phyloP scores from a whole-genome alignment of 2,113 vertebrate genomes.

The Onychorhynchus coronatus region DNA sequence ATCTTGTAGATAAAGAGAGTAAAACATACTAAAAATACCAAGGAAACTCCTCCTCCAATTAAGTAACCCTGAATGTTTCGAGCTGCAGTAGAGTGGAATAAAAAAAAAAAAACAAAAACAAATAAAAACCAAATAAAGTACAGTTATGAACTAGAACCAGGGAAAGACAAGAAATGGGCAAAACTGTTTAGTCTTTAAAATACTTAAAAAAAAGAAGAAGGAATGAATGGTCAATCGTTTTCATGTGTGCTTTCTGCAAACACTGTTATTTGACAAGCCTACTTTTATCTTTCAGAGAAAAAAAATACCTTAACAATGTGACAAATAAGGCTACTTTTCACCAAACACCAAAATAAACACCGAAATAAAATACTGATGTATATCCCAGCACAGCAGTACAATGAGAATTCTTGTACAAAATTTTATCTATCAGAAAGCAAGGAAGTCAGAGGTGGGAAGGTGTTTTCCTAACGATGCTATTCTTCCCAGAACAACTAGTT shows the following conservation, averaged over 20 bases:
- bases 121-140: not conserved
- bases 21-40: constrained; percentile 66
- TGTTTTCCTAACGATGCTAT: not conserved
- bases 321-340: not conserved
- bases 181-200: not conserved
- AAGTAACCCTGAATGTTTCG: constrained; percentile 67
- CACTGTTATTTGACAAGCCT: not conserved
- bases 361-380: not conserved
- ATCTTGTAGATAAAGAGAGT: constrained; percentile 73
- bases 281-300: not conserved
- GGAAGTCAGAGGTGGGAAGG: not conserved
- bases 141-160: not conserved
- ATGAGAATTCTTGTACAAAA: not conserved
- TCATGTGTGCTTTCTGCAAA: not conserved
- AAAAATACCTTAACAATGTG: not conserved
- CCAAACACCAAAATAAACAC: not conserved
- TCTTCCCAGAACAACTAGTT: not conserved
- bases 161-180: not conserved
- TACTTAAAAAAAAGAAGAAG: not conserved
- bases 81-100: constrained; percentile 64
- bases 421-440: not conserved
- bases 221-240: not conserved
- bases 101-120: not conserved
- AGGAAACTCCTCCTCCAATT: constrained; percentile 67
- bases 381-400: not conserved